Evolutionary conservation across 2,888 invertebrate genomes (phyloP).

Genomic region (Coelinius sp.): DNA sequence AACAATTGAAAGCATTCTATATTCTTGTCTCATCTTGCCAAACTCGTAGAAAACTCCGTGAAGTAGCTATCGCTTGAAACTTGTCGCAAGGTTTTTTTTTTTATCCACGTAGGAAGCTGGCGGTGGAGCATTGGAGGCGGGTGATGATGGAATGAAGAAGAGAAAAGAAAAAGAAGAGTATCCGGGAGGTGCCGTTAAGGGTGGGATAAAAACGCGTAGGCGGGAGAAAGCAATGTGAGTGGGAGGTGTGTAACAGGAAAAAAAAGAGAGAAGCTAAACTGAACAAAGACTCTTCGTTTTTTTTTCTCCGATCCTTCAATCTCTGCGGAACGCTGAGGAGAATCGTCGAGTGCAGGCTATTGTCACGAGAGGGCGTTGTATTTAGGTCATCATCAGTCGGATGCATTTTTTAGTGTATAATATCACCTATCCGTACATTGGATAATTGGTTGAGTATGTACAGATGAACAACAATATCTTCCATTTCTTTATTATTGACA

Average conservation of each 20-base stretch:
- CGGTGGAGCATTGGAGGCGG: slow-evolving; percentile 18
- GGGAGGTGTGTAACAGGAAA: slow-evolving; percentile 1
- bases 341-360: slow-evolving; percentile 54
- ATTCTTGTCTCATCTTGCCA: slow-evolving; percentile 20
- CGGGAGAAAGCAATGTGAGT: slow-evolving; percentile 36
- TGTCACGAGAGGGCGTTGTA: slow-evolving; percentile 53
- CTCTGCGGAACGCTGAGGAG: slow-evolving; percentile 19
- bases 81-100: slow-evolving; percentile 12
- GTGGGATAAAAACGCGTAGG: slow-evolving; percentile 40
- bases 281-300: slow-evolving; percentile 39
- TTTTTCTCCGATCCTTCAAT: slow-evolving; percentile 4
- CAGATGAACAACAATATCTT: too few species aligned
- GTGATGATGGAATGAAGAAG: slow-evolving; percentile 24
- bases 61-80: slow-evolving; percentile 25
- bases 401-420: slow-evolving; percentile 49
- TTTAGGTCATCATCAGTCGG: slow-evolving; percentile 57
- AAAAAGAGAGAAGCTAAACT: slow-evolving; percentile 33
- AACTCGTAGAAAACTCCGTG: slow-evolving; percentile 17
- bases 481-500: too few species aligned
- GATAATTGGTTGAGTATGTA: too few species aligned
- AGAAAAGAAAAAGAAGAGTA: slow-evolving; percentile 24
- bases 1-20: slow-evolving; percentile 18
- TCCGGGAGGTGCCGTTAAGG: slow-evolving; percentile 26
- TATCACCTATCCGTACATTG: not conserved
- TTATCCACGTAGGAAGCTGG: slow-evolving; percentile 1